Conservation (phyloP, 1,140 invertebrate genomes). For the Drosophila nigrodunni region DNA sequence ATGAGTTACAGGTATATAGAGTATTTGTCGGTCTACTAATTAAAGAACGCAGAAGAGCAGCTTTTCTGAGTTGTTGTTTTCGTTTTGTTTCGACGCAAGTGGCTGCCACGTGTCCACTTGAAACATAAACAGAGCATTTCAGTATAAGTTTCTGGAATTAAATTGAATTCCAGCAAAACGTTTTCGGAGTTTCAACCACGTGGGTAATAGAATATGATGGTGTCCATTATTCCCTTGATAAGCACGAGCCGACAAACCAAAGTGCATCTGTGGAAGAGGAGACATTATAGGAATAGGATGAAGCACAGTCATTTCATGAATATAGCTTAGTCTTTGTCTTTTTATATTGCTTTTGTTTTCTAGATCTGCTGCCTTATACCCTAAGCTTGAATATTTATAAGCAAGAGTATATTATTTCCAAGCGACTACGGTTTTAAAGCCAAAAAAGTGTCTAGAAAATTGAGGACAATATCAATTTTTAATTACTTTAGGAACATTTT, state of each 20-base stretch:
- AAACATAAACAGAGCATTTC: conserved; percentile 42
- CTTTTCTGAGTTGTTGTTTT: conserved; percentile 7
- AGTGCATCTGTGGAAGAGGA: neutral
- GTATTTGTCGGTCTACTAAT: conserved; percentile 5
- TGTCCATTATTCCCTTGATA: conserved; percentile 28
- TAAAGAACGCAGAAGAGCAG: neutral
- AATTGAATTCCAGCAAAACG: conserved; percentile 31
- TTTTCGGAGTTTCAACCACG: conserved; percentile 31
- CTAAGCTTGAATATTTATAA: neutral
- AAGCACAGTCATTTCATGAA: conserved; percentile 15
- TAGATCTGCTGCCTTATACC: neutral
- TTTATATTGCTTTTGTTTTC: conserved; percentile 29
- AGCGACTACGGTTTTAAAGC: no score
- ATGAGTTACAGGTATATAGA: neutral
- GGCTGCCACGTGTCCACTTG: conserved; percentile 46
- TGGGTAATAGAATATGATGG: conserved; percentile 33
- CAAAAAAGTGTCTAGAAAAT: neutral
- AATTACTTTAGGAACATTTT: no score
- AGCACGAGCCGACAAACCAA: conserved; percentile 17
- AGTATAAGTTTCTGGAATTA: conserved; percentile 23
- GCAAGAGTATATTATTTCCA: neutral
- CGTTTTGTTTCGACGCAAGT: conserved; percentile 31
- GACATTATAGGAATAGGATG: neutral
- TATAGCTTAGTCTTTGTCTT: conserved; percentile 39
- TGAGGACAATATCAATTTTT: no score